Evolutionary conservation across 2,113 vertebrate genomes (phyloP).

Genomic region (Quiscalus mexicanus): DNA sequence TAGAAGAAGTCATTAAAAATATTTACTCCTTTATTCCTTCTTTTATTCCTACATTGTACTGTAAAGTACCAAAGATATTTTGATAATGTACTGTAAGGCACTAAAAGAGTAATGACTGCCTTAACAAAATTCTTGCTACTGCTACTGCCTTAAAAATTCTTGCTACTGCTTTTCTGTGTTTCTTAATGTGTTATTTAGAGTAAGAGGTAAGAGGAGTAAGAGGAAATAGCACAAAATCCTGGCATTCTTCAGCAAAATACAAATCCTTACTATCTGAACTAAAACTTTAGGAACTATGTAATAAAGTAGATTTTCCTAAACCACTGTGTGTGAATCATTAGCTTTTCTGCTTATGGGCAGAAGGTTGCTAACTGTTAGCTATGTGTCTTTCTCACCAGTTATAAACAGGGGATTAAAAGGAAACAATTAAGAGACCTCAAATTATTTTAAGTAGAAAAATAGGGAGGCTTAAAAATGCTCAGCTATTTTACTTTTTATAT

Average conservation of each 20-base stretch:
- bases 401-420: background rate
- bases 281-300: background rate
- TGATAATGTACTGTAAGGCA: background rate
- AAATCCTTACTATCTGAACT: background rate
- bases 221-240: background rate
- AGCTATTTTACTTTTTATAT: background rate
- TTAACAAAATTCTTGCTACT: background rate
- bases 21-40: background rate
- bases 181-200: background rate
- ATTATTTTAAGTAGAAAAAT: background rate
- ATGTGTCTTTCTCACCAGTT: background rate
- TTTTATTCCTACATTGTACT: background rate
- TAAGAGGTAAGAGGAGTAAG: background rate
- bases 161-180: background rate
- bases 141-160: background rate
- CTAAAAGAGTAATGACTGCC: background rate
- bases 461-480: background rate
- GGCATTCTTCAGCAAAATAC: background rate
- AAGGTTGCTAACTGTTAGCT: background rate
- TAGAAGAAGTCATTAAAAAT: background rate
- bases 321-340: background rate
- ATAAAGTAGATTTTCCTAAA: background rate
- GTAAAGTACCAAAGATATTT: background rate
- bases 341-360: background rate
- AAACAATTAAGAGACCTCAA: background rate